phyloP scores from a whole-genome alignment of 2,797 vertebrate species.

The Danio choprae region DNA sequence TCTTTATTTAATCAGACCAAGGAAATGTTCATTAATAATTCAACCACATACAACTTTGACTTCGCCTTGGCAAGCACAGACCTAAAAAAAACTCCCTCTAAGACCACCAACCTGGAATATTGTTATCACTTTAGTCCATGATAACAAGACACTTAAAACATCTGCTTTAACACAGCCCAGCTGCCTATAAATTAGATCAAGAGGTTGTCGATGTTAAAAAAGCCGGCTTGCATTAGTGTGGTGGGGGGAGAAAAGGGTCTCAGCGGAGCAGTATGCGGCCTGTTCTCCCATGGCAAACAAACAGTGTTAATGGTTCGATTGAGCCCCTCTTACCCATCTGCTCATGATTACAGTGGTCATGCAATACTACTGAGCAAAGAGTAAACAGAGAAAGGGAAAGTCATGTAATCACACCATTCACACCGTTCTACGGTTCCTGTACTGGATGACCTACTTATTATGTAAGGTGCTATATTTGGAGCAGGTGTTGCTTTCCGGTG shows the following conservation, averaged over 20 bases:
- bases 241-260: neutral
- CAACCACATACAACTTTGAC: slow-evolving; percentile 46
- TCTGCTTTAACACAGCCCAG: slow-evolving; percentile 56
- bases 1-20: slow-evolving; percentile 53
- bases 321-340: slow-evolving; percentile 65
- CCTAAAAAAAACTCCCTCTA: slow-evolving; percentile 35
- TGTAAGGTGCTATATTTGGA: slow-evolving; percentile 54
- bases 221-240: slow-evolving; percentile 55
- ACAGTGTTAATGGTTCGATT: slow-evolving; percentile 28
- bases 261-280: slow-evolving; percentile 33
- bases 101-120: slow-evolving; percentile 58
- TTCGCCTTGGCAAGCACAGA: slow-evolving; percentile 32
- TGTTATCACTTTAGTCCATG: slow-evolving; percentile 56
- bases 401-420: slow-evolving; percentile 63
- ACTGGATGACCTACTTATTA: slow-evolving; percentile 3
- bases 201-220: slow-evolving; percentile 58
- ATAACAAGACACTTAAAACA: slow-evolving; percentile 56
- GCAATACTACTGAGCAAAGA: slow-evolving; percentile 64
- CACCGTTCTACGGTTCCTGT: slow-evolving; percentile 40
- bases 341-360: slow-evolving; percentile 67
- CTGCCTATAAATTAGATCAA: slow-evolving; percentile 54
- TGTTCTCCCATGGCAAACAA: slow-evolving; percentile 52
- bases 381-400: slow-evolving; percentile 56
- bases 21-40: slow-evolving; percentile 57
- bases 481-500: slow-evolving; percentile 50